phyloP scores from a whole-genome alignment of 2,113 vertebrate genomes.

The Scopus umbretta region DNA sequence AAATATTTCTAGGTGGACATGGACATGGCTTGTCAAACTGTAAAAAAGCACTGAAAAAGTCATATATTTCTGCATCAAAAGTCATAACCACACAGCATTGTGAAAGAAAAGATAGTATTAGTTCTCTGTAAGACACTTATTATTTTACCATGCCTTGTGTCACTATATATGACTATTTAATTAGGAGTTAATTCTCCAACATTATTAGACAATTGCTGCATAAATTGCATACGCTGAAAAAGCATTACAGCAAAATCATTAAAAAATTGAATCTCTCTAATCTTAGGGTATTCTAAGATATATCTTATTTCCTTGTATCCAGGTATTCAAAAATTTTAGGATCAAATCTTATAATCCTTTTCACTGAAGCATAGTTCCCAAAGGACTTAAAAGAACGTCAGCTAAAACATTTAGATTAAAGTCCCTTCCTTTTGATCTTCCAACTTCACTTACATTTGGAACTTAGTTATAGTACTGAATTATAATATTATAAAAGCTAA shows the following conservation, averaged over 20 bases:
- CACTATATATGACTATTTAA: not conserved
- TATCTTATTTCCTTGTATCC: not conserved
- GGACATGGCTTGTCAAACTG: not conserved
- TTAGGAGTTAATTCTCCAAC: not conserved
- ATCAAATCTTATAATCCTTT: not conserved
- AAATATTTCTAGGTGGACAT: not conserved
- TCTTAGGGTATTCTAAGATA: not conserved
- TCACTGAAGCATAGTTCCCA: not conserved
- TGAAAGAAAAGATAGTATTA: not conserved
- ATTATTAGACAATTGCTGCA: not conserved
- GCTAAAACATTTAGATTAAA: not conserved
- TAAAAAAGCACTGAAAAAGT: not conserved
- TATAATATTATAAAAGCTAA: not conserved
- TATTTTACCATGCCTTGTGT: not conserved
- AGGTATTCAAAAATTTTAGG: not conserved
- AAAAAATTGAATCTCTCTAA: accelerated
- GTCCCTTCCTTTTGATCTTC: not conserved
- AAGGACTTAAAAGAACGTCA: not conserved
- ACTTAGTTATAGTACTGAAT: not conserved
- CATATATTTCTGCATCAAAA: not conserved
- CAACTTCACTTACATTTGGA: not conserved
- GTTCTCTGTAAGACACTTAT: not conserved
- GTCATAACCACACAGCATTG: not conserved
- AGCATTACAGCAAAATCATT: not conserved
- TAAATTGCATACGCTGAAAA: not conserved